These are phyloP conservation scores for Chaetops frenatus DNA, from an alignment of 2,113 vertebrate species.

Conservation along the genomic window DNA sequence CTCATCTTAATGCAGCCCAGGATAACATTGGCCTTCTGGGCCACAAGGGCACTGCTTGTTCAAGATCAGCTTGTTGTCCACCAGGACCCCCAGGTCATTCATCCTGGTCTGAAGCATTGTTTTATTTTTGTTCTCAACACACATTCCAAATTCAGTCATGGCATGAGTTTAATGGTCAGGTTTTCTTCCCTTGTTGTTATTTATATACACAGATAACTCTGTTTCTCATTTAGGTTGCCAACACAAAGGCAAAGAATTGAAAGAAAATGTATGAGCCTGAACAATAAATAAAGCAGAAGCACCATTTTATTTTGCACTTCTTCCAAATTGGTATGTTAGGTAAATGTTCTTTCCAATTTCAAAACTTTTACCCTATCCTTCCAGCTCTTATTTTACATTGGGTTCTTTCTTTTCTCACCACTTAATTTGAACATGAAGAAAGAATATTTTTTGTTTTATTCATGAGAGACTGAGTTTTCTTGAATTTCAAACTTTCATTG, in stretches of 20 bases:
- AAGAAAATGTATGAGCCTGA: not conserved
- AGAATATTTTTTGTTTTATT: not conserved
- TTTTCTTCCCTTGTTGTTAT: not conserved
- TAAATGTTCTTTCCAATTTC: not conserved
- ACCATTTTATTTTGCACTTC: not conserved
- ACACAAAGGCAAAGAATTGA: not conserved
- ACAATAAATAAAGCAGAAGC: not conserved
- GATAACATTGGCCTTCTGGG: not conserved
- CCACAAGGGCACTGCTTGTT: not conserved
- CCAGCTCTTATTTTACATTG: not conserved
- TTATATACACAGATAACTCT: not conserved
- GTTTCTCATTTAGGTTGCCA: not conserved
- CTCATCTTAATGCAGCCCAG: rapidly evolving
- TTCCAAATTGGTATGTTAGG: not conserved
- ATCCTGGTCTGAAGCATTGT: not conserved
- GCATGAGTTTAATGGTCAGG: not conserved
- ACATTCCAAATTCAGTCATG: not conserved
- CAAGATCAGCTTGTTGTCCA: not conserved
- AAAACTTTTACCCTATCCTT: not conserved
- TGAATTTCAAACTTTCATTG: not conserved
- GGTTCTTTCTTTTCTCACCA: not conserved
- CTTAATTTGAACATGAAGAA: not conserved
- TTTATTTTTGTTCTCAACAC: not conserved
- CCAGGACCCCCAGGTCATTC: not conserved
- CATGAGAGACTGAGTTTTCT: not conserved